These are phyloP conservation scores for Drosophila saltans DNA, from an alignment of 1,140 invertebrate genomes.

Conservation along the genomic window DNA sequence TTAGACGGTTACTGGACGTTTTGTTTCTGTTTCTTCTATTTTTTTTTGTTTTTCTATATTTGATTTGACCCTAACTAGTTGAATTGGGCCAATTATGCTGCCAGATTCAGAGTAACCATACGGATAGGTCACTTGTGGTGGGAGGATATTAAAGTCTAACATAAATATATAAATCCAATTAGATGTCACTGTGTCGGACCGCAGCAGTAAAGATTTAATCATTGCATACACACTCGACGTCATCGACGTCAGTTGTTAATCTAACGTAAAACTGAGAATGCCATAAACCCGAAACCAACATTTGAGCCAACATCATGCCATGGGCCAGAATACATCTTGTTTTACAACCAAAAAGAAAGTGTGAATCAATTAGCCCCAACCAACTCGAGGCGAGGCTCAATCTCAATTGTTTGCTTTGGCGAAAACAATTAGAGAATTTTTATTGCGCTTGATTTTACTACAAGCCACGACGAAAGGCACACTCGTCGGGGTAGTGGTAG, in stretches of 20 bases:
- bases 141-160: neutral
- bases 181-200: slow-evolving; percentile 51
- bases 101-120: slow-evolving; percentile 19
- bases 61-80: slow-evolving; percentile 26
- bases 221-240: slow-evolving; percentile 26
- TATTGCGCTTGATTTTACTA: slow-evolving; percentile 72
- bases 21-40: slow-evolving; percentile 30
- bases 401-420: slow-evolving; percentile 74
- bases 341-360: slow-evolving; percentile 80
- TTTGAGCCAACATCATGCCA: too few species aligned
- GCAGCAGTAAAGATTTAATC: slow-evolving; percentile 73
- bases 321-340: slow-evolving; percentile 60
- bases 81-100: slow-evolving; percentile 61
- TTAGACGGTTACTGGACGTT: slow-evolving; percentile 36
- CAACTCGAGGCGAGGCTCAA: slow-evolving; percentile 37
- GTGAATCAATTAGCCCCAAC: slow-evolving; percentile 75
- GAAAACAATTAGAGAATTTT: slow-evolving; percentile 76
- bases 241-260: slow-evolving; percentile 29
- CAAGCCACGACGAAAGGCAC: neutral
- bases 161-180: slow-evolving; percentile 41
- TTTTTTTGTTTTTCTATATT: neutral
- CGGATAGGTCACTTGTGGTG: neutral
- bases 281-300: neutral
- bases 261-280: slow-evolving; percentile 25
- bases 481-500: neutral